Evolutionary conservation across 2,888 invertebrate genomes (phyloP).

Genomic region (Cantharis nigra): DNA sequence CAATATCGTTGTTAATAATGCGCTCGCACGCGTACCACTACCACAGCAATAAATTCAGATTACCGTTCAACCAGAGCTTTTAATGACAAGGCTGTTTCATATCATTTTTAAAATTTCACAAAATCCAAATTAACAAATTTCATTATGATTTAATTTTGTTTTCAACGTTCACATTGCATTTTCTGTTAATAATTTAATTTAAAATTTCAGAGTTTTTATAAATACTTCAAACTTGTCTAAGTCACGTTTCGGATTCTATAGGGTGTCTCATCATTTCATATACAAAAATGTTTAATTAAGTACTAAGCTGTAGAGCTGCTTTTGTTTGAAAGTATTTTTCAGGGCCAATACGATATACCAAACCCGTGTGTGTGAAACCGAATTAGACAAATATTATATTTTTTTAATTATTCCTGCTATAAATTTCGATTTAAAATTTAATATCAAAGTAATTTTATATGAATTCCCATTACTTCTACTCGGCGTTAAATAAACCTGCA

Average conservation of each 20-base stretch:
- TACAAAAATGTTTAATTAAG: neutral
- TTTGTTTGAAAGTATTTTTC: neutral
- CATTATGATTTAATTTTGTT: neutral
- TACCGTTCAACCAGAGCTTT: slow-evolving; percentile 28
- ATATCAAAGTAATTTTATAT: neutral
- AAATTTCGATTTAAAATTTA: neutral
- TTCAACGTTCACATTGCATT: neutral
- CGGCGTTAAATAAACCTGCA: neutral
- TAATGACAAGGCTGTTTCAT: slow-evolving; percentile 21
- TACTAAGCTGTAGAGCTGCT: neutral
- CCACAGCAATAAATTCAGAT: slow-evolving; percentile 36
- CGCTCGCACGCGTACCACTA: slow-evolving; percentile 44
- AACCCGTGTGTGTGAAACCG: neutral
- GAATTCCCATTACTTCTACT: neutral
- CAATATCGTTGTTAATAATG: slow-evolving; percentile 53
- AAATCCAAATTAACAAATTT: neutral
- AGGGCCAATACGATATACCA: neutral
- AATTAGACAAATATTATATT: neutral
- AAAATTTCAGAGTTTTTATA: neutral
- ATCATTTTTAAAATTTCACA: slow-evolving; percentile 2
- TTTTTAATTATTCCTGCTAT: neutral
- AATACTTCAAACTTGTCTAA: neutral
- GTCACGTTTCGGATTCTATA: neutral
- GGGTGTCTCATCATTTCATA: neutral
- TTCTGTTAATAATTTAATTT: neutral